Conservation (phyloP, 23 tunicate species). For the Diplosoma virens region DNA sequence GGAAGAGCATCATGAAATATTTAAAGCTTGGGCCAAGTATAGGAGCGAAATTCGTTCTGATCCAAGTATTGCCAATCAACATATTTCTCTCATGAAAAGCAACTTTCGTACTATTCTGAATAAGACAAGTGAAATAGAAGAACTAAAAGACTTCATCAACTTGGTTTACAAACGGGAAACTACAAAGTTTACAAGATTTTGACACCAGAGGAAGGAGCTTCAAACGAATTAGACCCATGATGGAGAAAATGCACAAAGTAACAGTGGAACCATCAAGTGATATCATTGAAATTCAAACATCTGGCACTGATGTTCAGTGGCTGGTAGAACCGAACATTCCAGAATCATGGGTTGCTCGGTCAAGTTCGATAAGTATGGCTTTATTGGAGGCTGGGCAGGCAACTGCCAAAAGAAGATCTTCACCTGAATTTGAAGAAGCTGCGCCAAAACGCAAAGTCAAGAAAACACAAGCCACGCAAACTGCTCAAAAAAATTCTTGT, state of each 20-base stretch:
- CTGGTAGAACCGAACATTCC: background rate
- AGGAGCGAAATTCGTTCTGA: slow-evolving; percentile 26
- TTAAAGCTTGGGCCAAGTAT: slow-evolving; percentile 71
- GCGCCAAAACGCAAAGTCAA: background rate
- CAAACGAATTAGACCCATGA: background rate
- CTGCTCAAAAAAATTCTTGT: background rate
- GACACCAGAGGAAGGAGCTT: slow-evolving; percentile 17
- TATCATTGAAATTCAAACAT: slow-evolving; percentile 12
- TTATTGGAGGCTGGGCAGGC: slow-evolving; percentile 15
- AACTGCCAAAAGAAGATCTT: background rate
- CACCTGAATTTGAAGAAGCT: background rate
- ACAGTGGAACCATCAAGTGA: background rate
- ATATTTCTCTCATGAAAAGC: slow-evolving; percentile 48
- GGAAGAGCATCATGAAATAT: slow-evolving; percentile 81
- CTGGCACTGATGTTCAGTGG: background rate
- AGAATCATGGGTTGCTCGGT: background rate
- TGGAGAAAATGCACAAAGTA: background rate
- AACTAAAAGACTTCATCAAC: slow-evolving; percentile 62
- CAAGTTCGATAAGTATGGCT: slow-evolving; percentile 13
- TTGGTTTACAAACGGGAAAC: slow-evolving; percentile 71
- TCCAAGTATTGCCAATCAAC: slow-evolving; percentile 5
- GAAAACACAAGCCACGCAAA: slow-evolving; percentile 23
- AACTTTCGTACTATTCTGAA: slow-evolving; percentile 69
- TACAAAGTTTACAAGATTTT: slow-evolving; percentile 77
- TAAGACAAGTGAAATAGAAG: slow-evolving; percentile 51